These are phyloP conservation scores for Heliconius hermathena DNA, from an alignment of 1,140 invertebrate genomes.

Conservation along the genomic window DNA sequence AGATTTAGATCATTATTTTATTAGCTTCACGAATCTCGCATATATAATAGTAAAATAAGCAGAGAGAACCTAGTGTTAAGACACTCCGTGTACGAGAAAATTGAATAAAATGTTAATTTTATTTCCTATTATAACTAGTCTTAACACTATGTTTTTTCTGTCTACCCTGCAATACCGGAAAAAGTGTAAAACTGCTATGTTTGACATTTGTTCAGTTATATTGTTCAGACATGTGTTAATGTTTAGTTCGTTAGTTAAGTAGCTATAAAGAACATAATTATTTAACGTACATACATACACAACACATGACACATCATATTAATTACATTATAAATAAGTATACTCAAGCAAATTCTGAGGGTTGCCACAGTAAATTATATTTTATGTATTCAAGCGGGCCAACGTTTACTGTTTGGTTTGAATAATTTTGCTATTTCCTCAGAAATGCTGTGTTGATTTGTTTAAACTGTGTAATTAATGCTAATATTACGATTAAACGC, in stretches of 20 bases:
- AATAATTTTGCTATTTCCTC: neutral
- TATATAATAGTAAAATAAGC: neutral
- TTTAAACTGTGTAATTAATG: neutral
- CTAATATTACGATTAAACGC: neutral
- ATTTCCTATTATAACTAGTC: too few relatives aligned
- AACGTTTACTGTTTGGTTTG: neutral
- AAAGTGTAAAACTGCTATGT: too few relatives aligned
- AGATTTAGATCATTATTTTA: neutral
- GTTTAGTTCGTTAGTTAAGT: neutral
- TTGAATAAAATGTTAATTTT: too few relatives aligned
- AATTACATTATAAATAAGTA: neutral
- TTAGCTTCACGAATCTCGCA: neutral
- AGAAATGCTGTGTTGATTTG: too few relatives aligned
- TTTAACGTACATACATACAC: too few relatives aligned
- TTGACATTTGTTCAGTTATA: too few relatives aligned
- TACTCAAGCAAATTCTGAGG: neutral
- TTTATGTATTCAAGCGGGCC: slow-evolving; percentile 2
- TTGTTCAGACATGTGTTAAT: too few relatives aligned
- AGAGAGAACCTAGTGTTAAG: neutral
- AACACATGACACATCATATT: too few relatives aligned
- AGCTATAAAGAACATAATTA: too few relatives aligned
- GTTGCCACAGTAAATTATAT: neutral
- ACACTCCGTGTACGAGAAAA: neutral
- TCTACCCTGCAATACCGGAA: too few relatives aligned
- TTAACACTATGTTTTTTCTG: too few relatives aligned